Evolutionary conservation across 2,888 invertebrate species (phyloP), one percentile per base, ranked within the genome.

Genomic region (Chrysotoxum bicinctum): DNA sequence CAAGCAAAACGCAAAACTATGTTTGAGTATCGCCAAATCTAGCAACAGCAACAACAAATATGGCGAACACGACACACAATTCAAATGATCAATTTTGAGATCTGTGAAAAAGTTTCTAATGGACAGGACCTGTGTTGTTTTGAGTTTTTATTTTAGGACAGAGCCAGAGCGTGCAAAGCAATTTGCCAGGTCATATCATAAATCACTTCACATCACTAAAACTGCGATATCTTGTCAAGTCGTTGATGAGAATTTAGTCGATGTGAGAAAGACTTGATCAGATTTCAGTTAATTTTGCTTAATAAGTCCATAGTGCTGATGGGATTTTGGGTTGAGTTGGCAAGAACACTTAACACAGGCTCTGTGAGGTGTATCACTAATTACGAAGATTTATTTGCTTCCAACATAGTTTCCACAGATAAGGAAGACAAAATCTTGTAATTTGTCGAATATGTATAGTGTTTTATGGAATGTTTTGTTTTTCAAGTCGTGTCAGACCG

Each of bases 171-270:
- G 85, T 69, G 75, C 66, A 80, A 76, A 80, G 72, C 35, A 72
- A 84, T 84, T 84, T 75, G 84, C 80, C 68, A 58, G 64, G 56
- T 43, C 19, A 19, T 56, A 68, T 85, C 81, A 85, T 85, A 81
- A 85, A 81, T 85, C 69, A 77, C 48, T 40, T 48, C 30, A 30
- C 2, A 21, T 48, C 30, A 30, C 2, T n/a, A 16, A 35, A 79
- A 64, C 70, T 74, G 70, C 35, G 73, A 80, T 64, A 70, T 78
- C 70, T 50, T 58, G 50, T 43, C 48, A 40, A 50, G 58, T 64
- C 14, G 56, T 43, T 37, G 32, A 58, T 72, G 75, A 62, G 75
- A 56, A 19, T 52, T 69, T 52, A 56, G 40, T 48, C 9, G 32
- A n/a, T 30, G n/a, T 16, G 32, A 23, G 19, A 32, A 16, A 14